Evolutionary conservation across 2,113 vertebrate species (phyloP), one percentile per base, ranked within the genome.

Genomic region (Rhizomys pruinosus): DNA sequence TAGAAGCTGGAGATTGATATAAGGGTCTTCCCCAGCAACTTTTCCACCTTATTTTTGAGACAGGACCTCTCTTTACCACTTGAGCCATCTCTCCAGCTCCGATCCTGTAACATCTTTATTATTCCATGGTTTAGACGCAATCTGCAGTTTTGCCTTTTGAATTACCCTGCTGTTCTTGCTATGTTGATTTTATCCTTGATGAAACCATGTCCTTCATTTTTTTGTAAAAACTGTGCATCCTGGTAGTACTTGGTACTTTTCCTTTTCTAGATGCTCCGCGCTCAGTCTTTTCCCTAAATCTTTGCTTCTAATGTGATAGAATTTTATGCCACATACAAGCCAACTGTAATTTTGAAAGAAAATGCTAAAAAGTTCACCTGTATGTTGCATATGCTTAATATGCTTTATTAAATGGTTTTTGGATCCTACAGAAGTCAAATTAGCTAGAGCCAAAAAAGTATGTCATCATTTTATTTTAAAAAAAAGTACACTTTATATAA

Each of bases 371-470:
- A 78, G 29, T 87, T 82, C 8, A 71, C 59, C n/a, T 87, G n/a
- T n/a, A n/a, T n/a, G n/a, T n/a, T n/a, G n/a, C n/a, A n/a, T n/a
- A n/a, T n/a, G n/a, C n/a, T n/a, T 89, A 69, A 52, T 77, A 77
- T n/a, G 27, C 22, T n/a, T 59, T 90, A n/a, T 77, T 77, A 44
- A 5, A 4, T 79, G 16, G n/a, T n/a, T 92, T 27, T 76, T 32
- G 61, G 79, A 76, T 79, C 16, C n/a, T 89, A 52, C 1, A 84
- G 80, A 84, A 84, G 27, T 90, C 74, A 87, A 89, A 84, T 63
- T 64, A 64, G 16, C 32, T 79, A 66, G 72, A n/a, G 57, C 34
- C 57, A n/a, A 89, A 73, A 86, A 81, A 90, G 37, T 72, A 78
- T 71, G 86, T 66, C 78, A 64, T 55, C n/a, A 76, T 79, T 82